Conservation (phyloP, 2,113 vertebrate species). For the Gasterosteus nipponicus region DNA sequence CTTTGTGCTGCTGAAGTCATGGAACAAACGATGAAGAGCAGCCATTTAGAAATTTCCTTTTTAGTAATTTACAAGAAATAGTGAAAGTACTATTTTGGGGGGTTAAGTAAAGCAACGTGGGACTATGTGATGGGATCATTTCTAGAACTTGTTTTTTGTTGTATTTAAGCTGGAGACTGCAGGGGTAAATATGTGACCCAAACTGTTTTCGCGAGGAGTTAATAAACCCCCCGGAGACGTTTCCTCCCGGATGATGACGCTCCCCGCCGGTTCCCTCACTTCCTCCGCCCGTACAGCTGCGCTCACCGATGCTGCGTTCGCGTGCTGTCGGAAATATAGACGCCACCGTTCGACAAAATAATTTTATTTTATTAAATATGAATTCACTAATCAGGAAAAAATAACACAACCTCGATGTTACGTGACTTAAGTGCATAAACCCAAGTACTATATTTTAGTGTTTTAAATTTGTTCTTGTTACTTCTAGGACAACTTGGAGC, state of each 20-base stretch:
- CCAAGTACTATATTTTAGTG: neutral
- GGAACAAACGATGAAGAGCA: too few species aligned
- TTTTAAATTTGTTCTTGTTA: neutral
- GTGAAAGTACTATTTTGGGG: too few species aligned
- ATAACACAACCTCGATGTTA: neutral
- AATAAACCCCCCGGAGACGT: constrained; percentile 17
- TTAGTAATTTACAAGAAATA: too few species aligned
- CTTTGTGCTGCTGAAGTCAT: too few species aligned
- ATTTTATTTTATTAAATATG: neutral
- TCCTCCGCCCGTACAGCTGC: constrained; percentile 72
- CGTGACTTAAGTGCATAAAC: neutral
- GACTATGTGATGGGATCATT: neutral
- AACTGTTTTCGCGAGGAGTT: constrained; percentile 5
- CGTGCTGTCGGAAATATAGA: neutral
- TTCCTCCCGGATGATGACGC: constrained; percentile 47
- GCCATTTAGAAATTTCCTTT: too few species aligned
- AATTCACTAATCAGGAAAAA: neutral
- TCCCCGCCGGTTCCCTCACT: constrained; percentile 74
- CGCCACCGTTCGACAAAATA: neutral
- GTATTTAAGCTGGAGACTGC: too few species aligned
- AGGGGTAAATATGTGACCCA: neutral
- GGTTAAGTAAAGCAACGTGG: too few species aligned
- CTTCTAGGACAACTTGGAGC: neutral
- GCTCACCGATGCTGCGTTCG: constrained; percentile 43
- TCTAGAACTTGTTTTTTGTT: too few species aligned